These are phyloP conservation scores for Leiothrix lutea DNA, from an alignment of 2,113 vertebrate species.

Conservation along the genomic window DNA sequence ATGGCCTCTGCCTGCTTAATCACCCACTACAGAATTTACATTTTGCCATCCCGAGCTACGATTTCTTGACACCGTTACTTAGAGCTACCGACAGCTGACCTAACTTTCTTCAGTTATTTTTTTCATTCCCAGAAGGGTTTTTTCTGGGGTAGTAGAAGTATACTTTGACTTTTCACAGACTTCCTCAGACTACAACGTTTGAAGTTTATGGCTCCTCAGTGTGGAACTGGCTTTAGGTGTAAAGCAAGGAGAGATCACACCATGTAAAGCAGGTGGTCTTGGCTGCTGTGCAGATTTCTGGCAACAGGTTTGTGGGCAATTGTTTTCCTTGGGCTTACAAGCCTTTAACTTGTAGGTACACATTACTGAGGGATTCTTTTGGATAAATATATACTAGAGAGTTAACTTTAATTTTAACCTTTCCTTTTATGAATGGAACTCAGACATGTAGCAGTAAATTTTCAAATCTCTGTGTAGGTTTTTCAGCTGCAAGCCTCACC, in stretches of 20 bases:
- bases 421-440: slow-evolving; percentile 13
- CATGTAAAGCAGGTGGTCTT: background rate
- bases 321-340: background rate
- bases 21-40: background rate
- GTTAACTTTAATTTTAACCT: slow-evolving; percentile 20
- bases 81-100: background rate
- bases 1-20: background rate
- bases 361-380: background rate
- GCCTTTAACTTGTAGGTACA: background rate
- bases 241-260: background rate
- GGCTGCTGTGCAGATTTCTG: background rate
- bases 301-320: background rate
- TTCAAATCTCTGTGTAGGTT: slow-evolving; percentile 11
- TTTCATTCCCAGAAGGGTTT: background rate
- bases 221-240: background rate
- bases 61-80: background rate
- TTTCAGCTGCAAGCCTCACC: slow-evolving; percentile 1
- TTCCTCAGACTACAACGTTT: background rate
- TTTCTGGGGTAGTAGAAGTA: background rate
- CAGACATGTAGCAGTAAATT: background rate
- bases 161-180: background rate
- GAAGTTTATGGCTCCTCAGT: background rate
- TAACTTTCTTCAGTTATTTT: background rate
- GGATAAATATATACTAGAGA: background rate
- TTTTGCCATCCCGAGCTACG: background rate